These are phyloP conservation scores for Porites cylindrica DNA, from an alignment of 92 coral and sea anemone species.

Conservation along the genomic window DNA sequence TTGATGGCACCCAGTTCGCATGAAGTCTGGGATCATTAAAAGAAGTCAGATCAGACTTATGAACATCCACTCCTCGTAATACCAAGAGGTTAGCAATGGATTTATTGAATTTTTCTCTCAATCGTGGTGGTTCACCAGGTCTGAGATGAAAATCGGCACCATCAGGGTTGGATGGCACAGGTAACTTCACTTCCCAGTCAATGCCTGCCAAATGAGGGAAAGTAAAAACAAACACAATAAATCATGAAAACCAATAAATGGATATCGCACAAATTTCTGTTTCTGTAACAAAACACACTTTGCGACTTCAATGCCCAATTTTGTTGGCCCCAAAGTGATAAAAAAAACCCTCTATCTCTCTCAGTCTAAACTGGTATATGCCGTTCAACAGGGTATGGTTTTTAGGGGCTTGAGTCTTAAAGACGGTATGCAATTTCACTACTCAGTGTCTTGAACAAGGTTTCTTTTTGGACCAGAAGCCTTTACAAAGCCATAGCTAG, in stretches of 20 bases:
- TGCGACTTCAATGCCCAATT: too few relatives aligned
- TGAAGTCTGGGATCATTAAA: conserved; percentile 81
- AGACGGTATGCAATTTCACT: too few relatives aligned
- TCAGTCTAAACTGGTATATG: too few relatives aligned
- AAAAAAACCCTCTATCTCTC: too few relatives aligned
- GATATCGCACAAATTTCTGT: not conserved
- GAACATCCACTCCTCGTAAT: conserved; percentile 93
- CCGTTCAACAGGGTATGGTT: too few relatives aligned
- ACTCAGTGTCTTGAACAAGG: too few relatives aligned
- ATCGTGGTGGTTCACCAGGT: conserved; percentile 46
- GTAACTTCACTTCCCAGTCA: conserved; percentile 93
- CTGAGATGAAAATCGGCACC: conserved; percentile 50
- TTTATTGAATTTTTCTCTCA: conserved; percentile 75
- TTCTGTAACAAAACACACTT: not conserved
- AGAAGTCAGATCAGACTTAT: conserved; percentile 78
- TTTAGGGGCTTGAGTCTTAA: too few relatives aligned
- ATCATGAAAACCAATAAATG: not conserved
- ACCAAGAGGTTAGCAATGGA: conserved; percentile 89
- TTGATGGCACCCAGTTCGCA: conserved; percentile 84
- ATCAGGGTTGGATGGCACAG: conserved; percentile 68
- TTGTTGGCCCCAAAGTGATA: too few relatives aligned
- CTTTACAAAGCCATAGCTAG: too few relatives aligned
- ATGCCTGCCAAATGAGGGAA: conserved; percentile 67
- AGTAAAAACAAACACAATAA: not conserved
- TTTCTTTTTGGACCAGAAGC: too few relatives aligned